Conservation (phyloP, 2,797 vertebrate species). For the Tamandua tetradactyla region DNA sequence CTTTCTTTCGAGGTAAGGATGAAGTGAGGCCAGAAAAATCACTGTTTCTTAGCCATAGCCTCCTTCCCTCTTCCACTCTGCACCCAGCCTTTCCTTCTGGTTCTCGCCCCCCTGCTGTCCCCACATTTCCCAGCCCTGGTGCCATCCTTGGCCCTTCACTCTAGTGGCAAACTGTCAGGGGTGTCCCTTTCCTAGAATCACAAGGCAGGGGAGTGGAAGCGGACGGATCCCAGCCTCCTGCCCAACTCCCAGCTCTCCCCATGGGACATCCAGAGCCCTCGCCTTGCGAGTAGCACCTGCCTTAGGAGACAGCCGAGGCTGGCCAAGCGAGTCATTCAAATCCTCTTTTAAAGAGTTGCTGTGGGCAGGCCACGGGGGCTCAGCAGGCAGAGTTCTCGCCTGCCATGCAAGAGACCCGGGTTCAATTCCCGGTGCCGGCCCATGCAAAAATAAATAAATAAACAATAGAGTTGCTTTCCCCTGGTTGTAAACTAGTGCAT, state of each 20-base stretch:
- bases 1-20: not conserved
- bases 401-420: no score
- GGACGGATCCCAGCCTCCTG: not conserved
- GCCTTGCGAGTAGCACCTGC: fast-evolving
- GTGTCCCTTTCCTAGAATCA: not conserved
- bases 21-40: not conserved
- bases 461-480: not conserved
- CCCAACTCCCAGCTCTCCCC: not conserved
- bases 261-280: not conserved
- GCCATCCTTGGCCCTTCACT: not conserved
- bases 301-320: not conserved
- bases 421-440: no score
- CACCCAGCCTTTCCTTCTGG: not conserved
- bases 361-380: no score
- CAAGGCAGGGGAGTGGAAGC: not conserved
- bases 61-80: not conserved
- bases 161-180: not conserved
- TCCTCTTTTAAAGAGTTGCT: not conserved
- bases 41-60: not conserved
- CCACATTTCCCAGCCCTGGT: not conserved
- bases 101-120: no score
- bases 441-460: no score
- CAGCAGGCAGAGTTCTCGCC: no score
- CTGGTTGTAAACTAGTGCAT: not conserved
- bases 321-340: not conserved